These are phyloP conservation scores for Scopus umbretta DNA, from an alignment of 2,113 vertebrate genomes.

Conservation along the genomic window DNA sequence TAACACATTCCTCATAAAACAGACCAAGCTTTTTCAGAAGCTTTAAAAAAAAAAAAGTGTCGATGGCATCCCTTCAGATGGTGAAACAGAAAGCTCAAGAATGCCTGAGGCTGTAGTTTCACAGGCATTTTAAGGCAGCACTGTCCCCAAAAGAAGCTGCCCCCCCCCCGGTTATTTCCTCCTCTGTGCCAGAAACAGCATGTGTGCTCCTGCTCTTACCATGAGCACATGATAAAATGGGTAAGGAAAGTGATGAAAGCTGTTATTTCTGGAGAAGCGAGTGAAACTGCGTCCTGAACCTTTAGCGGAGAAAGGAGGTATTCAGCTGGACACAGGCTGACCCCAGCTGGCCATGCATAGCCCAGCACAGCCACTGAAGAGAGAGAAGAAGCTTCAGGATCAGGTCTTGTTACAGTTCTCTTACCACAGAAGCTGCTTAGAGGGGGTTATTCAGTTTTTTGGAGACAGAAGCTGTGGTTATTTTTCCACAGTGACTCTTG, in stretches of 20 bases:
- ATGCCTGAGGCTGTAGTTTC: slow-evolving; percentile 14
- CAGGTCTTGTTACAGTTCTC: background rate
- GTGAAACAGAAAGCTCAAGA: slow-evolving; percentile 6
- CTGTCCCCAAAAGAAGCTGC: slow-evolving; percentile 6
- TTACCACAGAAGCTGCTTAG: background rate
- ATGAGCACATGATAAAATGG: background rate
- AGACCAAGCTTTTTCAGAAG: background rate
- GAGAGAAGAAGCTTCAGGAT: background rate
- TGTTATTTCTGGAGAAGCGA: background rate
- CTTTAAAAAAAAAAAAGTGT: background rate
- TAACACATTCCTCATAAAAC: background rate
- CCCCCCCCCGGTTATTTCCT: background rate
- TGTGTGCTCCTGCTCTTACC: slow-evolving; percentile 31
- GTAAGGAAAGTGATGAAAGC: slow-evolving; percentile 26
- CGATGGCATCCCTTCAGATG: slow-evolving; percentile 45
- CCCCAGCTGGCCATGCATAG: background rate
- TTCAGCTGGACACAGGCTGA: background rate
- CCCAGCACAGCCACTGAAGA: background rate
- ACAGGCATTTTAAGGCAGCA: slow-evolving; percentile 1
- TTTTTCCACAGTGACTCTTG: background rate
- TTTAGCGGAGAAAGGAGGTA: background rate
- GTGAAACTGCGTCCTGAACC: background rate
- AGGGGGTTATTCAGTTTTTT: background rate
- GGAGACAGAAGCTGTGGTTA: background rate
- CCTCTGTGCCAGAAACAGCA: slow-evolving; percentile 33